These are phyloP conservation scores for Vollenhovia emeryi DNA, from an alignment of 1,140 invertebrate species.

Conservation along the genomic window DNA sequence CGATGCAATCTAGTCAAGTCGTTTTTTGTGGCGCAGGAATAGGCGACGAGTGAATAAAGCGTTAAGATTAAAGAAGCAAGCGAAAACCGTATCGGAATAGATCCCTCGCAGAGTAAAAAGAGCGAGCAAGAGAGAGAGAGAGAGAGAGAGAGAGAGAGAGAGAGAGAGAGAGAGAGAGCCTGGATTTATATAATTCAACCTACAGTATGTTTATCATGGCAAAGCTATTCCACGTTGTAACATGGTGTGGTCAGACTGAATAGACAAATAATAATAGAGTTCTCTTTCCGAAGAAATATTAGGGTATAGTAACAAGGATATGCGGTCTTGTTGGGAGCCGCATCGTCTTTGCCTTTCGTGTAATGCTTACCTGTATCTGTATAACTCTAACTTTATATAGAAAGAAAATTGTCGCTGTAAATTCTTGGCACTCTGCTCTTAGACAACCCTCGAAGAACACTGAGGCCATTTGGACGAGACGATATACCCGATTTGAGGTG, in stretches of 20 bases:
- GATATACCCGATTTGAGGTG: neutral
- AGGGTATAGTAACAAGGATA: constrained; percentile 43
- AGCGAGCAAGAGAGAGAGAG: constrained; percentile 66
- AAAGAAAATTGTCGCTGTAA: constrained; percentile 32
- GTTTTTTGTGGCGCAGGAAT: constrained; percentile 49
- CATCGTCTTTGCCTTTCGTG: constrained; percentile 60
- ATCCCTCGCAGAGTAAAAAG: constrained; percentile 69
- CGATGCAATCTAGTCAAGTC: constrained; percentile 84
- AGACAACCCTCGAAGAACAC: neutral
- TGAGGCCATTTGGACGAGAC: neutral
- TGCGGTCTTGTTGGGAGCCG: constrained; percentile 23
- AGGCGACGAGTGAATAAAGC: constrained; percentile 7
- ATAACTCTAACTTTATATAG: constrained; percentile 50
- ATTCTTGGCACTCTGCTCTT: constrained; percentile 38
- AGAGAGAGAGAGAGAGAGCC: constrained; percentile 65
- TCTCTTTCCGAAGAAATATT: constrained; percentile 56
- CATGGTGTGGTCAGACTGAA: constrained; percentile 73
- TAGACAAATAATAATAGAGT: constrained; percentile 70
- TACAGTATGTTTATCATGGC: constrained; percentile 72
- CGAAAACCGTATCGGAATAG: constrained; percentile 63
- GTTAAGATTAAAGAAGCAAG: constrained; percentile 15
- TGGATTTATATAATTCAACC: constrained; percentile 69
- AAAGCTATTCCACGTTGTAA: constrained; percentile 73
- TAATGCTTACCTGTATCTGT: constrained; percentile 64
- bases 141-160: too few species aligned